A percentile compares a stretch with the other conserved stretches of the same genome.
These are phyloP conservation scores for Ferrisia virgata DNA, from an alignment of 2,888 invertebrate species.

Conservation along the genomic window DNA sequence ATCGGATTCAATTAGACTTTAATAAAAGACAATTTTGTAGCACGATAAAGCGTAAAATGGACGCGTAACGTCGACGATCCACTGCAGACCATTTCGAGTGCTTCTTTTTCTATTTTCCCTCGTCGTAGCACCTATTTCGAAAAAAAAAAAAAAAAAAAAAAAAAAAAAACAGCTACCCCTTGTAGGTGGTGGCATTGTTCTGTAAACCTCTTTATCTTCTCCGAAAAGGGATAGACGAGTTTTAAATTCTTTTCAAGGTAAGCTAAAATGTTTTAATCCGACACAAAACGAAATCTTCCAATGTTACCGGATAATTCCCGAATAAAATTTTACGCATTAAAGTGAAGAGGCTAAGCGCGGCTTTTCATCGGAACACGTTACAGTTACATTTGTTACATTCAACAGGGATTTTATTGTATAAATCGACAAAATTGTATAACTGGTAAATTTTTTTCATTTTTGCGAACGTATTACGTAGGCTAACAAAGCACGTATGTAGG, in stretches of 20 bases:
- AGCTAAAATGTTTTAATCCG: slow-evolving; percentile 2
- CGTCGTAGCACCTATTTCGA: not conserved
- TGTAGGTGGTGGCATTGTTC: slow-evolving; percentile 9
- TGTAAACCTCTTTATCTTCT: not conserved
- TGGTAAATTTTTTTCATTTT: not conserved
- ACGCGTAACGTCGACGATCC: not conserved
- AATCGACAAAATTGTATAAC: not conserved
- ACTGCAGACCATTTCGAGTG: not conserved
- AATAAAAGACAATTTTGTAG: slow-evolving; percentile 22
- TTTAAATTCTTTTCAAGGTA: slow-evolving; percentile 13
- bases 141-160: not conserved
- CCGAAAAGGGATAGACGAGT: not conserved
- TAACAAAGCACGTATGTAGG: not conserved
- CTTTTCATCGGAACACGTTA: not conserved
- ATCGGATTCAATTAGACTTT: slow-evolving; percentile 30
- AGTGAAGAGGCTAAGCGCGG: not conserved
- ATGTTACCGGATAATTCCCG: not conserved
- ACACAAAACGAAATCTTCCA: not conserved
- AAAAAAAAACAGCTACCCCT: no score
- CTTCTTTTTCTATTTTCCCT: not conserved
- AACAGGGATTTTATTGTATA: not conserved
- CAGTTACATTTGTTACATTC: not conserved
- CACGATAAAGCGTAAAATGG: slow-evolving; percentile 11
- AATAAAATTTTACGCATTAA: not conserved
- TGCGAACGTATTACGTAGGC: not conserved